Evolutionary conservation across 2,888 invertebrate species (phyloP).

Genomic region (Clivina fossor): DNA sequence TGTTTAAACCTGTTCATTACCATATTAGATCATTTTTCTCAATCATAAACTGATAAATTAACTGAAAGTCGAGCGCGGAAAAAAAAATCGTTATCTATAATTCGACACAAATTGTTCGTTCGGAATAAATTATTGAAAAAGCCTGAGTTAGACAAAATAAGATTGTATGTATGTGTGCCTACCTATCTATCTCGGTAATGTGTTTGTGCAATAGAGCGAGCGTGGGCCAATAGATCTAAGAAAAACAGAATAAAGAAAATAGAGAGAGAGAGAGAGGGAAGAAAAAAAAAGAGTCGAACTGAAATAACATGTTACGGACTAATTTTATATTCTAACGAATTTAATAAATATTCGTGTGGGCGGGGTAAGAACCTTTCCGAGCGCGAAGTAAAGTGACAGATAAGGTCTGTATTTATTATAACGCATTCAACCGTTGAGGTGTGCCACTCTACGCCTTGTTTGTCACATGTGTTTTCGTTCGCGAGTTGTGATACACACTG

Average conservation of each 20-base stretch:
- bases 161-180: background rate
- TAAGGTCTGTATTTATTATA: constrained; percentile 41
- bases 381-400: too few species aligned
- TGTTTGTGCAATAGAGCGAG: constrained; percentile 2
- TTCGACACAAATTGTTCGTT: constrained; percentile 29
- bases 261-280: too few species aligned
- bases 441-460: constrained; percentile 40
- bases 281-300: too few species aligned
- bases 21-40: background rate
- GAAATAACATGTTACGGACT: constrained; percentile 29
- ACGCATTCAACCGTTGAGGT: constrained; percentile 39
- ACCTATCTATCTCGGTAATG: too few species aligned
- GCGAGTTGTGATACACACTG: background rate
- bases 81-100: constrained; percentile 25
- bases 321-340: constrained; percentile 31
- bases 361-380: constrained; percentile 33
- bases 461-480: constrained; percentile 21
- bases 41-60: too few species aligned
- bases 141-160: too few species aligned
- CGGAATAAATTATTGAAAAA: constrained; percentile 21
- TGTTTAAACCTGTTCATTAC: background rate
- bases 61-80: too few species aligned
- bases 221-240: constrained; percentile 6
- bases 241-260: too few species aligned
- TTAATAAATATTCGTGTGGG: constrained; percentile 33